Conservation (phyloP, 2,113 vertebrate species). For the Lagenorhynchus albirostris region DNA sequence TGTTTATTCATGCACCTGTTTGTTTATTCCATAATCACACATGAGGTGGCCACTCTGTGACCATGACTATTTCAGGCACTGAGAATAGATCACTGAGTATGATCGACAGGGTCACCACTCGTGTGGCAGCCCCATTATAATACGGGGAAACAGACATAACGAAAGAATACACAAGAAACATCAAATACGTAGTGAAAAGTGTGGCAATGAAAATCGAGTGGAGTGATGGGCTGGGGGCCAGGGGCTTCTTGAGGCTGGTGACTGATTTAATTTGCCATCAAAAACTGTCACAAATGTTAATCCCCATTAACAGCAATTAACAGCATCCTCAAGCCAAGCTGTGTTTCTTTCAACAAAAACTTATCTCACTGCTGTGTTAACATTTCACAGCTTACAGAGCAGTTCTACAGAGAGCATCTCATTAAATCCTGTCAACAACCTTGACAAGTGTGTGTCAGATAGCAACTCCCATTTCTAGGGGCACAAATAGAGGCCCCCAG, state of each 20-base stretch:
- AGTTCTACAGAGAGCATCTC: not conserved
- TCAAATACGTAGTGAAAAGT: not conserved
- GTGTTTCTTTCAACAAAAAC: not conserved
- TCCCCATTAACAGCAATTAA: not conserved
- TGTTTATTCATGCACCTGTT: not conserved
- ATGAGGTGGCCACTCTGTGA: not conserved
- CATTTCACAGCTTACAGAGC: not conserved
- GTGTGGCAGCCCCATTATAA: not conserved
- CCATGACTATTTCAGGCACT: not conserved
- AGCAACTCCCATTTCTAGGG: not conserved
- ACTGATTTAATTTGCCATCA: not conserved
- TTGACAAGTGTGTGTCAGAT: not conserved
- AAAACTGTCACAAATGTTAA: not conserved
- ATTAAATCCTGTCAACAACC: not conserved
- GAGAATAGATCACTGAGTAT: not conserved
- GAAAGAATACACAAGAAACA: not conserved
- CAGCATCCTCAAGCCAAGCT: not conserved
- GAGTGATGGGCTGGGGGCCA: not conserved
- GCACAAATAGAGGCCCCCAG: not conserved
- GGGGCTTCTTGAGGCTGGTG: not conserved
- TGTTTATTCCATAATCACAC: not conserved
- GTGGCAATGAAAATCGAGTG: not conserved
- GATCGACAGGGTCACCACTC: not conserved
- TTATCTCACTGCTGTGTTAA: not conserved
- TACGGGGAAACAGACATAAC: not conserved